Percentiles rank a stretch among this genome's conserved stretches.
phyloP scores from a whole-genome alignment of 2,113 vertebrate species.

The Myotis davidii region DNA sequence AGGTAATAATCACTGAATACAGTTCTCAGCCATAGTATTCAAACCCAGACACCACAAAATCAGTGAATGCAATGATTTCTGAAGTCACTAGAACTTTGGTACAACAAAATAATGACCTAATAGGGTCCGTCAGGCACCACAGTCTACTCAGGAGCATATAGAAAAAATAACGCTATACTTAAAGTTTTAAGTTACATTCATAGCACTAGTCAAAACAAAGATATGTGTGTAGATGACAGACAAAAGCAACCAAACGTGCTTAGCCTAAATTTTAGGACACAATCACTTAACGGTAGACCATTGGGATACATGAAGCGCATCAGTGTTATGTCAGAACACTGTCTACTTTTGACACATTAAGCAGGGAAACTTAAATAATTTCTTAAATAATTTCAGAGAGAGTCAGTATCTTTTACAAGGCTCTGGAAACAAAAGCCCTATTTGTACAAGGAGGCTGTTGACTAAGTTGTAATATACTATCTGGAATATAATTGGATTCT shows the following conservation, averaged over 20 bases:
- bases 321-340: conserved; percentile 18
- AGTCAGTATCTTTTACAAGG: conserved; percentile 25
- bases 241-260: conserved; percentile 67
- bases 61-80: conserved; percentile 48
- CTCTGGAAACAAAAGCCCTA: conserved; percentile 57
- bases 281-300: neutral
- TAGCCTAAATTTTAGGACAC: conserved; percentile 1
- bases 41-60: conserved; percentile 64
- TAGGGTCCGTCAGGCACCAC: conserved; percentile 50
- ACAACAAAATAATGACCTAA: conserved; percentile 68
- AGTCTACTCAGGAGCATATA: conserved; percentile 39
- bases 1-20: conserved; percentile 75
- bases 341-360: conserved; percentile 51
- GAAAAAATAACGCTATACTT: conserved; percentile 38
- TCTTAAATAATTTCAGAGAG: conserved; percentile 57
- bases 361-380: conserved; percentile 1
- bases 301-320: conserved; percentile 3
- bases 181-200: conserved; percentile 52
- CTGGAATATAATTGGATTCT: neutral
- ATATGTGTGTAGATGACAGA: conserved; percentile 25
- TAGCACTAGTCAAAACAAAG: conserved; percentile 65
- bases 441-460: conserved; percentile 15
- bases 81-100: conserved; percentile 78
- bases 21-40: conserved; percentile 63
- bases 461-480: neutral